These are phyloP conservation scores for Nasonia longicornis DNA, from an alignment of 1,140 invertebrate species.

Conservation along the genomic window DNA sequence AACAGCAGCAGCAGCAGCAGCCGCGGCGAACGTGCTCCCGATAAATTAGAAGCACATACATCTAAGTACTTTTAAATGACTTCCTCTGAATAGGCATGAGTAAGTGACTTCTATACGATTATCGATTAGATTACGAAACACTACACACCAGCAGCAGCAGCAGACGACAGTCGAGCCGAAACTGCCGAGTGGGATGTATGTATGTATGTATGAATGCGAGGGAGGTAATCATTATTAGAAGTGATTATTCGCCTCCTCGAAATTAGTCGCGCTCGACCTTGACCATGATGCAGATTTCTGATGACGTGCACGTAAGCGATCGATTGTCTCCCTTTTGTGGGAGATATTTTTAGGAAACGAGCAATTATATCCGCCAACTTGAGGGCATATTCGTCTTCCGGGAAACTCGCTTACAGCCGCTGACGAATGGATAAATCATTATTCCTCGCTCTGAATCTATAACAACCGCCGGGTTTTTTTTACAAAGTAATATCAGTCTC, in stretches of 20 bases:
- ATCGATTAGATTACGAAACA: slow-evolving; percentile 34
- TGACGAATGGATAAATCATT: background rate
- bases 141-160: too few species aligned
- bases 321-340: background rate
- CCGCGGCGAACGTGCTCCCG: background rate
- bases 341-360: background rate
- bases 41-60: background rate
- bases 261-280: slow-evolving; percentile 17
- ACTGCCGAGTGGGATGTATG: background rate
- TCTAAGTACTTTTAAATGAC: slow-evolving; percentile 7
- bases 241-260: background rate
- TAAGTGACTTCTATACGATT: slow-evolving; percentile 3
- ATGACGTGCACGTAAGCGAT: background rate
- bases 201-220: background rate
- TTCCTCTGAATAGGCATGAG: background rate
- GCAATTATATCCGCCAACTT: background rate
- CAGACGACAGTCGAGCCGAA: background rate
- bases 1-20: background rate
- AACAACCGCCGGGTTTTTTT: background rate
- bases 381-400: background rate
- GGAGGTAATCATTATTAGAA: slow-evolving; percentile 24
- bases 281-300: slow-evolving; percentile 24
- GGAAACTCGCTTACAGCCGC: background rate
- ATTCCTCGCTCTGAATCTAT: background rate
- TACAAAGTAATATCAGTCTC: background rate